Base-by-base conservation (phyloP, 2,113 vertebrate species). In the Microtus richardsoni region DNA sequence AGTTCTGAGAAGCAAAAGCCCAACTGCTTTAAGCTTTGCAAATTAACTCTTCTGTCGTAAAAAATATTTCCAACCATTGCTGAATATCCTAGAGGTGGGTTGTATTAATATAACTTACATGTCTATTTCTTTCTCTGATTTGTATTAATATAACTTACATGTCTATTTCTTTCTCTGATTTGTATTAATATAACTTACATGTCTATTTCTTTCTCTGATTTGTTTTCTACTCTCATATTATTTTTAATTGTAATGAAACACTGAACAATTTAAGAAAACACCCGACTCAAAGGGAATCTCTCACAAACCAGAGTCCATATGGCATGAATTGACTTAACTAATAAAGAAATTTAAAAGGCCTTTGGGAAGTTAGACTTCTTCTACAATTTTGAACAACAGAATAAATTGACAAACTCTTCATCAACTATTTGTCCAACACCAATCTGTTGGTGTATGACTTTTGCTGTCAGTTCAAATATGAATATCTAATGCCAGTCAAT, bases 231-330 rank as follows among this genome's bases (percentile, higher is more conserved):
- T 71, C 39, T 62, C 39, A 60, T n/a, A 39, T 44, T 93, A 64
- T 54, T 91, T 93, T 66, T 84, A 52, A 91, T 89, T 95, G 10
- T 7, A 89, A 95, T 70, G 28, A 95, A 88, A 77, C n/a, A n/a
- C 22, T 83, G n/a, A 95, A 36, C 58, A 22, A 87, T 36, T 79
- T 95, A 84, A 52, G 78, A 88, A 85, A 84, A 68, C 70, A 41
- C 3, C 82, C 68, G 49, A 49, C n/a, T 75, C 39, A 49, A 74
- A 86, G 33, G 24, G 7, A 91, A 28, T 78, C 19, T 92, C 60
- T 36, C 19, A 86, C 47, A 89, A 44, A 95, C 7, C 26, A 89
- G n/a, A 96, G 87, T 58, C 41, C 7, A 80, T 16, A 21, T 33
- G 52, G 0, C 1, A 75, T 88, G 36, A 91, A 87, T 86, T 94